Conservation (phyloP, 2,113 vertebrate genomes). For the Lepisosteus osseus region DNA sequence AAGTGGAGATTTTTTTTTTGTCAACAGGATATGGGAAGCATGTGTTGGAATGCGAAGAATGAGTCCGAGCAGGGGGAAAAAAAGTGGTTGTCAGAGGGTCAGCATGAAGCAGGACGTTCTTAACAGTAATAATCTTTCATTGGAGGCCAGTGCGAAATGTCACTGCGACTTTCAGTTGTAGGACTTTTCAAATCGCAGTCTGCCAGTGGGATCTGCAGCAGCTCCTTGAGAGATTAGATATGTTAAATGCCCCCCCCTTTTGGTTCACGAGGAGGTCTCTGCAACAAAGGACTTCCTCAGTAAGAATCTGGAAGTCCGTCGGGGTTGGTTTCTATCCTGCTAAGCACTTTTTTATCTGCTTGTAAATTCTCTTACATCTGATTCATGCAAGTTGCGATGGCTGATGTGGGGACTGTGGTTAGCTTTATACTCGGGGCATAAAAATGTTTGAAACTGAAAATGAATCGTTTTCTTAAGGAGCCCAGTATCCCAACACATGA, state of each 20-base stretch:
- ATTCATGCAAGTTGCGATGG: too few relatives aligned
- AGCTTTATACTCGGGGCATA: too few relatives aligned
- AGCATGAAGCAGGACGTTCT: constrained; percentile 27
- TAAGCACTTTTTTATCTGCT: too few relatives aligned
- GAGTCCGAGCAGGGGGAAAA: constrained; percentile 2
- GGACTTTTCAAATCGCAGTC: neutral
- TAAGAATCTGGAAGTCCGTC: neutral
- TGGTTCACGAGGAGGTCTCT: neutral
- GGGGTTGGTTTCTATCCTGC: too few relatives aligned
- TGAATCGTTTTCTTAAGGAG: too few relatives aligned
- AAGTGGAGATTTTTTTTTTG: too few relatives aligned
- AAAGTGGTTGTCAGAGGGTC: constrained; percentile 19
- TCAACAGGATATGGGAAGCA: neutral
- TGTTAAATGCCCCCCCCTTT: constrained; percentile 1
- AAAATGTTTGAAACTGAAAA: too few relatives aligned
- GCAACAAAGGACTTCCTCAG: constrained; percentile 14
- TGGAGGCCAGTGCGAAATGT: constrained; percentile 7
- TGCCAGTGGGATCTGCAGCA: neutral
- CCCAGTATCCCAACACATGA: too few relatives aligned
- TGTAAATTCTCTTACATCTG: too few relatives aligned
- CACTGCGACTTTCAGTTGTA: neutral
- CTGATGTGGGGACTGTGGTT: too few relatives aligned
- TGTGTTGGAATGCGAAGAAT: constrained; percentile 19
- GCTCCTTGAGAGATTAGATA: neutral
- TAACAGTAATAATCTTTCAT: constrained; percentile 12